Evolutionary conservation across 2,113 vertebrate genomes (phyloP).

Genomic region (Holacanthus passer): DNA sequence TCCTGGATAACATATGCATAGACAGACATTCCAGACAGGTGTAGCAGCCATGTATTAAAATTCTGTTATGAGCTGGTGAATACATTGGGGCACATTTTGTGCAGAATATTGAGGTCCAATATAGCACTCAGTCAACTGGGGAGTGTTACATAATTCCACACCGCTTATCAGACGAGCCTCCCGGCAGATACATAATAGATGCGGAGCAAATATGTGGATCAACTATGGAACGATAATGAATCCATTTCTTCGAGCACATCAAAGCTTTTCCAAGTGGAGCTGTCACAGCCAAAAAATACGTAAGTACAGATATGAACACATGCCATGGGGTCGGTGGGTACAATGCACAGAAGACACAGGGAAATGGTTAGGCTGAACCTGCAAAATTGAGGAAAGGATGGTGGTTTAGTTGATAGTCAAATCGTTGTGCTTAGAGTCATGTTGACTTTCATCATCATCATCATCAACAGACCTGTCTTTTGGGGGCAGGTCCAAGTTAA

Average conservation of each 20-base stretch:
- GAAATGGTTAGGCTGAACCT: background rate
- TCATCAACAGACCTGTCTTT: background rate
- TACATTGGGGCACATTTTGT: background rate
- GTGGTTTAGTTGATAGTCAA: background rate
- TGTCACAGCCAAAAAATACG: background rate
- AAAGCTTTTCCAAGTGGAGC: slow-evolving; percentile 21
- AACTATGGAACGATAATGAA: slow-evolving; percentile 31
- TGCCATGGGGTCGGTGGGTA: background rate
- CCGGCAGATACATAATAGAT: slow-evolving; percentile 31
- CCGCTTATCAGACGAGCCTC: slow-evolving; percentile 21
- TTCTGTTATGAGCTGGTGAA: background rate
- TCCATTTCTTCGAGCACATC: slow-evolving; percentile 31
- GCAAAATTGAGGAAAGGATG: background rate
- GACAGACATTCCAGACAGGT: slow-evolving; percentile 1
- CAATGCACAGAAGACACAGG: background rate
- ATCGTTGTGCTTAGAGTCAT: background rate
- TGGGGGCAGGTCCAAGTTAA: background rate
- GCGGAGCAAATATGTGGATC: slow-evolving; percentile 26
- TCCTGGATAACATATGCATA: slow-evolving; percentile 12
- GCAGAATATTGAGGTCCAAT: background rate
- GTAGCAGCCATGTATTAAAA: background rate
- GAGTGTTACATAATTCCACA: slow-evolving; percentile 39
- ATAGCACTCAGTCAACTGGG: slow-evolving; percentile 1
- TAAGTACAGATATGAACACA: background rate
- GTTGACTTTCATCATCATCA: too few relatives aligned